Evolutionary conservation across 2,797 vertebrate genomes (phyloP).

Genomic region (Gymnothorax reevesii): DNA sequence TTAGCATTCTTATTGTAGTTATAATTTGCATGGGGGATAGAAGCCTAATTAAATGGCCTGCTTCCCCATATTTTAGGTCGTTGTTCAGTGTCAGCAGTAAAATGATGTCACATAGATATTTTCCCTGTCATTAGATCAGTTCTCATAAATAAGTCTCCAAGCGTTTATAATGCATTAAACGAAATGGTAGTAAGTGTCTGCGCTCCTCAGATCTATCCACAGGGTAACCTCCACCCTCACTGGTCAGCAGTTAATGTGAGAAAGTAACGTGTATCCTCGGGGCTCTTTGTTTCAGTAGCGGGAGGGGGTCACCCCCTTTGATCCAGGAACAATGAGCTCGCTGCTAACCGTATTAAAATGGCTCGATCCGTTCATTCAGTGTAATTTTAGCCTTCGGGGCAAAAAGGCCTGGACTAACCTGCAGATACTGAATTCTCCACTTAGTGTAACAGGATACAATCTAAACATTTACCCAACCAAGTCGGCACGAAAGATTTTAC

Average conservation of each 20-base stretch:
- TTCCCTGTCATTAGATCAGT: not conserved
- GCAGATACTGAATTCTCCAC: not conserved
- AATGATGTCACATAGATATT: not conserved
- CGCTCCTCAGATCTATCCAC: no score
- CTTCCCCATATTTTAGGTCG: not conserved
- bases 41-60: not conserved
- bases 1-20: not conserved
- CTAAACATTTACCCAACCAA: not conserved
- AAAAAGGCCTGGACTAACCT: not conserved
- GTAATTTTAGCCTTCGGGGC: not conserved
- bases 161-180: not conserved
- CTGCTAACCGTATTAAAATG: not conserved
- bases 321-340: not conserved
- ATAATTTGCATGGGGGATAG: not conserved
- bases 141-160: not conserved
- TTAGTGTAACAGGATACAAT: not conserved
- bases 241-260: not conserved
- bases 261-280: not conserved
- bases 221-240: not conserved
- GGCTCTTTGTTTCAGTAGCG: not conserved
- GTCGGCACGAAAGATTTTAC: not conserved
- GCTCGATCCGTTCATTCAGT: not conserved
- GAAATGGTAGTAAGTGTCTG: not conserved
- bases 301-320: not conserved
- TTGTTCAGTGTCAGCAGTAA: not conserved